Evolutionary conservation across 2,113 vertebrate genomes (phyloP), one percentile per base, ranked within the genome.

Genomic region (Siniperca chuatsi): DNA sequence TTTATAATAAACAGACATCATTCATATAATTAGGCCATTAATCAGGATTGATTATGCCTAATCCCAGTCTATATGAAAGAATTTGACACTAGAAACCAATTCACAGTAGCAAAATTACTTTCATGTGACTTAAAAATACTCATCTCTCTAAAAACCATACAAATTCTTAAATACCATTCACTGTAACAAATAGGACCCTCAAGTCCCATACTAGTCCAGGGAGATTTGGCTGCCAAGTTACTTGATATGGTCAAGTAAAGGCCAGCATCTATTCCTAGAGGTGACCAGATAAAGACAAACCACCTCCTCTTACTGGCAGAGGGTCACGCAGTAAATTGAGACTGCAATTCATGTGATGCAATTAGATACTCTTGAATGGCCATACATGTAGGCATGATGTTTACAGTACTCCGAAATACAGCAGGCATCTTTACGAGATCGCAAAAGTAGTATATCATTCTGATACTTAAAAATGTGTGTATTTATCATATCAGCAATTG

Each of bases 261-360:
- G 92, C 84, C 92, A 94, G 62, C 75, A 65, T 94, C 95, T 96
- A 95, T 96, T 96, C 94, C 87, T 78, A 95, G 94, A 87, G 83
- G 46, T 84, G 84, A 89, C 90, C 90, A 76, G 86, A 90, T 92
- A 87, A 87, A 91, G 86, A 84, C 77, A 76, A 87, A 46, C 74
- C 61, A 54, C 75, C 78, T 87, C 68, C 76, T 87, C 82, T 58
- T 71, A 61, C 82, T 68, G 46, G 33, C 64, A 50, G 64, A 55
- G 29, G 68, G 88, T 94, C 92, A 91, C 46, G 55, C 83, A 81
- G 91, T 84, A 87, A 92, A 82, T 40, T 77, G 93, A 95, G 76
- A 91, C 88, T 10, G 57, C 18, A 46, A 78, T 75, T 87, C 93
- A 90, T 87, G 90, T 93, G 92, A 94, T 94, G 88, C 67, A 86